These are phyloP conservation scores for Scaptomyza reducta DNA, from an alignment of 2,888 invertebrate species.

Conservation along the genomic window DNA sequence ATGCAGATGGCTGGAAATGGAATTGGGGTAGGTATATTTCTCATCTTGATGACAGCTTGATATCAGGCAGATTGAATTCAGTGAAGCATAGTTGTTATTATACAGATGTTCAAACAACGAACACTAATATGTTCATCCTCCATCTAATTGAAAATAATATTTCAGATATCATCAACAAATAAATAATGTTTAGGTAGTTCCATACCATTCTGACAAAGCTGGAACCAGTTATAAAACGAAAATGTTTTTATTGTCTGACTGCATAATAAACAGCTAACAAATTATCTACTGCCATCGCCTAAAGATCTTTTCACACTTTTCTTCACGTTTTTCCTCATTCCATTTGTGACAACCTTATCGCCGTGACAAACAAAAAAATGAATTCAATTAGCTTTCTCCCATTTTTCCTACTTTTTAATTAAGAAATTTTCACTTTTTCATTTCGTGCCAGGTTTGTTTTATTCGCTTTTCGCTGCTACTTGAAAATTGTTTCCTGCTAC, in stretches of 20 bases:
- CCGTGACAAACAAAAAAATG: conserved; percentile 11
- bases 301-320: not conserved
- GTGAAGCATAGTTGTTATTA: conserved; percentile 15
- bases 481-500: not conserved
- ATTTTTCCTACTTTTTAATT: not conserved
- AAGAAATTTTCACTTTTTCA: conserved; percentile 13
- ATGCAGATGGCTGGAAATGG: not conserved
- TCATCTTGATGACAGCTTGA: conserved; percentile 24
- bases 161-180: not conserved
- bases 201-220: conserved; percentile 2
- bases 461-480: not conserved
- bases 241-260: not conserved
- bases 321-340: not conserved
- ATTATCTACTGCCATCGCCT: not conserved
- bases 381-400: conserved; percentile 27
- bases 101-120: not conserved
- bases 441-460: not conserved
- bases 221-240: not conserved
- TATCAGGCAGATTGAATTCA: conserved; percentile 25
- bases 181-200: too few species aligned
- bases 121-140: too few species aligned
- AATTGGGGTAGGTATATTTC: not conserved
- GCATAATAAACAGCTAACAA: not conserved
- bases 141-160: too few species aligned
- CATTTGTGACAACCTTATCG: conserved; percentile 7